Percentiles rank a stretch among this genome's conserved stretches.
phyloP scores from a whole-genome alignment of 2,113 vertebrate species.

The Polyodon spathula region DNA sequence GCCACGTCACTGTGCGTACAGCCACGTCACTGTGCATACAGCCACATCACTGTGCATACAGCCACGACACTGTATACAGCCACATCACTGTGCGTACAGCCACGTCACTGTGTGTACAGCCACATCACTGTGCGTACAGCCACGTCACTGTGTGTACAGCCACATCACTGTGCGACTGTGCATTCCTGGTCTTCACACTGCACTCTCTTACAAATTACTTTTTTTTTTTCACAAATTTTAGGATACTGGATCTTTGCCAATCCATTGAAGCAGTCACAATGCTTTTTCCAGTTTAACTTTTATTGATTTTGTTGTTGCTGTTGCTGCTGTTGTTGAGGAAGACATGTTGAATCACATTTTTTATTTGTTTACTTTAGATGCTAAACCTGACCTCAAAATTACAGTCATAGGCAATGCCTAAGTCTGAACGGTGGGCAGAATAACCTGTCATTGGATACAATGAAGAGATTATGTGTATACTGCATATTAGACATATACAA shows the following conservation, averaged over 20 bases:
- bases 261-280: not conserved
- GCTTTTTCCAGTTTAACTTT: slow-evolving; percentile 1
- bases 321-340: not conserved
- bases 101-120: too few relatives aligned
- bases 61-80: too few relatives aligned
- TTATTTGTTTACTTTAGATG: not conserved
- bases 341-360: not conserved
- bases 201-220: not conserved
- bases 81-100: too few relatives aligned
- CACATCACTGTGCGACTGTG: too few relatives aligned
- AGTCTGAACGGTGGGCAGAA: not conserved
- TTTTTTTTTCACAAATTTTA: slow-evolving; percentile 4
- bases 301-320: not conserved
- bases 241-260: slow-evolving; percentile 5
- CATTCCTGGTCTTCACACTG: slow-evolving; percentile 1
- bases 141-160: too few relatives aligned
- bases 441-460: not conserved
- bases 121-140: too few relatives aligned
- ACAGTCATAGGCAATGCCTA: not conserved
- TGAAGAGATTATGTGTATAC: not conserved
- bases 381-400: slow-evolving; percentile 3
- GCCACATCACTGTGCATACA: too few relatives aligned
- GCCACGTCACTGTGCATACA: too few relatives aligned
- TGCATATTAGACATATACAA: too few relatives aligned
- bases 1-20: too few relatives aligned